Evolutionary conservation across 2,797 vertebrate genomes (phyloP).

Genomic region (Acrossocheilus wenchowensis): DNA sequence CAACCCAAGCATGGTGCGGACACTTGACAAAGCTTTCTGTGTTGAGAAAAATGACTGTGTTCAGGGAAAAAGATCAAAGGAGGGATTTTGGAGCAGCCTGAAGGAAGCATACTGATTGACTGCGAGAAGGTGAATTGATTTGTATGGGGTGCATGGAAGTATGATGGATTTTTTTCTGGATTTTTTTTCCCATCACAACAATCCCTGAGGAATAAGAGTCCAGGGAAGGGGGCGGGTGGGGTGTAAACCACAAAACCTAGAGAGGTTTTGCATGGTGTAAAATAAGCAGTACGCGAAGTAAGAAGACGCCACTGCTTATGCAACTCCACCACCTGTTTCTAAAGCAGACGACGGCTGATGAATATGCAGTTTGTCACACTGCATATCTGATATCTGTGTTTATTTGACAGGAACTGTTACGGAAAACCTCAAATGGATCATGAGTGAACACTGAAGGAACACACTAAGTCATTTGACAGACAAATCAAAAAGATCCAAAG

Average conservation of each 20-base stretch:
- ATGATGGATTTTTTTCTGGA: constrained; percentile 21
- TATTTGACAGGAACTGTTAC: constrained; percentile 2
- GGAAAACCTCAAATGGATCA: background rate
- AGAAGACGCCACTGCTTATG: constrained; percentile 22
- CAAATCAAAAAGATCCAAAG: constrained; percentile 4
- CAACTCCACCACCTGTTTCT: constrained; percentile 42
- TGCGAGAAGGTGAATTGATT: constrained; percentile 60
- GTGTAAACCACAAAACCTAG: constrained; percentile 33
- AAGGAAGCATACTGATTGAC: constrained; percentile 57
- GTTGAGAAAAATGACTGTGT: constrained; percentile 28
- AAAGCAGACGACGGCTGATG: constrained; percentile 24
- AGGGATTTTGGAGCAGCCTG: constrained; percentile 57
- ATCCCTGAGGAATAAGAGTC: constrained; percentile 41
- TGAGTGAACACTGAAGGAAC: background rate
- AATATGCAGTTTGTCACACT: constrained; percentile 25
- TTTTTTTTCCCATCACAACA: constrained; percentile 52
- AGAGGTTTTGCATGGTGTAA: constrained; percentile 37
- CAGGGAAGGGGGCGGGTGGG: background rate
- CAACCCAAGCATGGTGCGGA: constrained; percentile 25
- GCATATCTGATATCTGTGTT: constrained; percentile 22
- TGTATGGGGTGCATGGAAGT: constrained; percentile 50
- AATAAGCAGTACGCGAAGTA: background rate
- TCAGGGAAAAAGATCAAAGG: constrained; percentile 60
- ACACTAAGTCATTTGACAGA: constrained; percentile 16
- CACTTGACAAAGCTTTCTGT: constrained; percentile 28